phyloP scores from a whole-genome alignment of 2,888 invertebrate species.

The Ectemnius lituratus region DNA sequence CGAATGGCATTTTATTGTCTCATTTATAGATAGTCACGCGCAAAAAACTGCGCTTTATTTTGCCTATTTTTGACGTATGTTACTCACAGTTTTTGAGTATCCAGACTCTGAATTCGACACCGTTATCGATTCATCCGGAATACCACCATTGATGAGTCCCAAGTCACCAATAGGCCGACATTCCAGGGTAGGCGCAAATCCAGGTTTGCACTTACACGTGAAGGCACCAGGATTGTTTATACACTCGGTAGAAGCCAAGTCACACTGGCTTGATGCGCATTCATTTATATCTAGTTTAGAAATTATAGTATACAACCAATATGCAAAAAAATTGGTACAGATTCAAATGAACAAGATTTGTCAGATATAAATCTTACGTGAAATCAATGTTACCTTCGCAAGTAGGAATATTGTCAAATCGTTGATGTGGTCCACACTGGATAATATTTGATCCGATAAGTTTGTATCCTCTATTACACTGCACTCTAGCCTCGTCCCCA shows the following conservation, averaged over 20 bases:
- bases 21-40: too few relatives aligned
- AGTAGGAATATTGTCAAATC: constrained; percentile 89
- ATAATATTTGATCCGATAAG: constrained; percentile 90
- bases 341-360: neutral
- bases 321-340: neutral
- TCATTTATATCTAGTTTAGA: constrained; percentile 87
- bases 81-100: constrained; percentile 87
- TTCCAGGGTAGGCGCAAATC: constrained; percentile 91
- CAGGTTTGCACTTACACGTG: constrained; percentile 91
- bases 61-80: neutral
- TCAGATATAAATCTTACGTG: neutral
- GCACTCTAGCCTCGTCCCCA: constrained; percentile 94
- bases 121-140: constrained; percentile 92
- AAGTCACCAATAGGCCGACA: constrained; percentile 94
- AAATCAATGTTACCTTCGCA: constrained; percentile 83
- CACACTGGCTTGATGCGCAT: constrained; percentile 93
- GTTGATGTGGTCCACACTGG: constrained; percentile 90
- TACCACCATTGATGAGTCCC: constrained; percentile 91
- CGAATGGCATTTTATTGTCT: too few relatives aligned
- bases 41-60: too few relatives aligned
- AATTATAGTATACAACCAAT: neutral
- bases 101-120: constrained; percentile 91
- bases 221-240: constrained; percentile 93
- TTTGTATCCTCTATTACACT: constrained; percentile 94
- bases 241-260: constrained; percentile 93